These are phyloP conservation scores for Eulemur mongoz DNA, from an alignment of 2,797 vertebrate species.

Conservation along the genomic window DNA sequence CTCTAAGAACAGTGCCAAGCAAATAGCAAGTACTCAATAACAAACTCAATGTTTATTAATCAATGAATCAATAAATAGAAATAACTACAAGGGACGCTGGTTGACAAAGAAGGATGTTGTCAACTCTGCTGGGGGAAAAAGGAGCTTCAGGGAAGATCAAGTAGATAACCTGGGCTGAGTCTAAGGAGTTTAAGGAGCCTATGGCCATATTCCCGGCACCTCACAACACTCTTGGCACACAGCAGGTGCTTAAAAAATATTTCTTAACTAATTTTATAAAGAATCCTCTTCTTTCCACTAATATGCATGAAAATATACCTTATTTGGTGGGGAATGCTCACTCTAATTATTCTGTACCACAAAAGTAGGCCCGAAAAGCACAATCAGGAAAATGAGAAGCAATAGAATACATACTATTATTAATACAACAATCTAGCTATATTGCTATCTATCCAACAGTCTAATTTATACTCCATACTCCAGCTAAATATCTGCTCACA, in stretches of 20 bases:
- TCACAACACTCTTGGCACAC: background rate
- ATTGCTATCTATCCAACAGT: background rate
- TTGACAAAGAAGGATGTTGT: background rate
- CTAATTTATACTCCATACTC: background rate
- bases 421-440: background rate
- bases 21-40: background rate
- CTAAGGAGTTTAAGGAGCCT: background rate
- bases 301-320: background rate
- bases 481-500: background rate
- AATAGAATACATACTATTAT: background rate
- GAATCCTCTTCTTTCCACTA: background rate
- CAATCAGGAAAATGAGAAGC: background rate
- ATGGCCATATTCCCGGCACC: background rate
- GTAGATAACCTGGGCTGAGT: background rate
- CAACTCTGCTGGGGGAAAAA: background rate
- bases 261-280: background rate
- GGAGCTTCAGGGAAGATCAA: background rate
- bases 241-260: background rate
- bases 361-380: background rate
- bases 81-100: background rate
- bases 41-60: background rate
- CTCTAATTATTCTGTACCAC: background rate
- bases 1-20: background rate
- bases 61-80: background rate
- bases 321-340: background rate